phyloP scores from a whole-genome alignment of 92 coral and sea anemone species.

The Heliopora coerulea region DNA sequence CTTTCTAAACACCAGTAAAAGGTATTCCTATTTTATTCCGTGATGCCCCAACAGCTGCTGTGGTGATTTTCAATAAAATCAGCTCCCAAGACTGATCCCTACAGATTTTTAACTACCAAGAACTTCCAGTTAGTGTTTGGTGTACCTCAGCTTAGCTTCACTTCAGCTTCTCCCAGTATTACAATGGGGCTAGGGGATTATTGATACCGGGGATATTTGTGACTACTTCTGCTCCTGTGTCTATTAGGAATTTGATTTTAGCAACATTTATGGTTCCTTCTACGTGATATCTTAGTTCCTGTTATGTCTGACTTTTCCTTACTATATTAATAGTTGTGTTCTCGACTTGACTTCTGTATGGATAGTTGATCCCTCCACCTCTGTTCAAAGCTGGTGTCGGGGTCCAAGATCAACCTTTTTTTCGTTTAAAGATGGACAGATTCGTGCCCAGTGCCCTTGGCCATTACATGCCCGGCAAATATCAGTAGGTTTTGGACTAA shows the following conservation, averaged over 20 bases:
- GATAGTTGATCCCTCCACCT: conserved; percentile 46
- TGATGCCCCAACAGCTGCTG: conserved; percentile 33
- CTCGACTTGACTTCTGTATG: too few relatives aligned
- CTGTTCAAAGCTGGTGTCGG: too few relatives aligned
- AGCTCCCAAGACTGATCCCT: conserved; percentile 50
- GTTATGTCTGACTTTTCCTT: too few relatives aligned
- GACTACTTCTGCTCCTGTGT: conserved; percentile 42
- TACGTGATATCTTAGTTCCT: conserved; percentile 17
- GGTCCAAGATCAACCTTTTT: too few relatives aligned
- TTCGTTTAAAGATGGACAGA: conserved; percentile 48
- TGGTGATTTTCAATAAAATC: conserved; percentile 54
- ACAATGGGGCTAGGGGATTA: conserved; percentile 32
- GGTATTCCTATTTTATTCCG: conserved; percentile 32
- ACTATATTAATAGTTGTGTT: too few relatives aligned
- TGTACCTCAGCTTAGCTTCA: conserved; percentile 24
- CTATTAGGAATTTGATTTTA: conserved; percentile 30
- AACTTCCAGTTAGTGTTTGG: conserved; percentile 39
- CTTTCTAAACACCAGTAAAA: conserved; percentile 31
- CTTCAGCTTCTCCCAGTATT: conserved; percentile 46
- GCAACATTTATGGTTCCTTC: conserved; percentile 31
- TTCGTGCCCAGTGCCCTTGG: conserved; percentile 38
- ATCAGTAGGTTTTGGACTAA: conserved; percentile 40
- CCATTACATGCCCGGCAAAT: conserved; percentile 37
- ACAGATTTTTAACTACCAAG: conserved; percentile 22
- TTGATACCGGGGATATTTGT: not conserved